Evolutionary conservation across 2,888 invertebrate species (phyloP), one percentile per base, ranked within the genome.

Genomic region (Acrobasis repandana): DNA sequence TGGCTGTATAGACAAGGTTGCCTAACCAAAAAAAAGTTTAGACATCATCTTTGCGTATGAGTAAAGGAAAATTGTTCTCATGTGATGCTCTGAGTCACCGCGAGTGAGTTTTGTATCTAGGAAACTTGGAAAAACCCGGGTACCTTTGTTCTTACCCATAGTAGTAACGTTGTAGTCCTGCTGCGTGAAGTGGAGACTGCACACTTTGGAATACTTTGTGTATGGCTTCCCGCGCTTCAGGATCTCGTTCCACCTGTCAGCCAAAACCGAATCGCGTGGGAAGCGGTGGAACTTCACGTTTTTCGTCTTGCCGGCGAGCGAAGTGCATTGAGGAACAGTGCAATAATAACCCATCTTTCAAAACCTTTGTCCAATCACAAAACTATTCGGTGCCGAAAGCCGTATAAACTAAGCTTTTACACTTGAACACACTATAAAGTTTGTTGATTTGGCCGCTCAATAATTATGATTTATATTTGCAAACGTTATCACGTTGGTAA

Each of bases 251-350:
- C 92, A 92, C 68, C 85, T 88, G 65, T 87, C 81, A 63, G 90
- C 90, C 86, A 92, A 85, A 36, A 70, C 68, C 47, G 57, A 66
- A 68, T 92, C 91, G 67, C 90, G 83, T 16, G 92, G 92, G 70
- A 92, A 92, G 67, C 88, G 86, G 75, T 92, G 92, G 74, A 92
- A 92, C 71, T 90, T 90, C 75, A 92, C 92, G 73, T 92, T 92
- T 76, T 92, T 92, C 76, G 93, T 90, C 80, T 91, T 92, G 82
- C 92, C 92, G 86, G 92, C 92, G 67, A 92, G 85, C 64, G 93
- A 92, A 58, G 92, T 92, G 77, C 92, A 92, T 80, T 91, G 92
- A 67, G 92, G 92, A 67, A 92, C 92, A 14, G 92, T 92, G 73
- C 92, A 92, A 81, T 92, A 92, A 83, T 92, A 92, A 82, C 91